These are phyloP conservation scores for Porites evermanni DNA, from an alignment of 92 coral and sea anemone species.

Conservation along the genomic window DNA sequence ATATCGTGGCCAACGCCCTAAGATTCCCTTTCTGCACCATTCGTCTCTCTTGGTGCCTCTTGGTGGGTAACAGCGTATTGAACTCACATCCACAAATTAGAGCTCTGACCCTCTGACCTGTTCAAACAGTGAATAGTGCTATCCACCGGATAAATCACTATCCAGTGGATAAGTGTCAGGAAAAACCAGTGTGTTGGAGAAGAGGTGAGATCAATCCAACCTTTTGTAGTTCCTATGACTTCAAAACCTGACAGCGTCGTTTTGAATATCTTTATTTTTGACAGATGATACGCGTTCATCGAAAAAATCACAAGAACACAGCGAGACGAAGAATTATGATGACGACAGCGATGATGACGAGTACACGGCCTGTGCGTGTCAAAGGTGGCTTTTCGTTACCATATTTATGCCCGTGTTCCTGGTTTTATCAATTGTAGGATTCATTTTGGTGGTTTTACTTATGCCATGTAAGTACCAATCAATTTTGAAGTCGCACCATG, in stretches of 20 bases:
- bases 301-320: slow-evolving; percentile 13
- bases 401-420: slow-evolving; percentile 84
- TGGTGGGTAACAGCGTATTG: too few species aligned
- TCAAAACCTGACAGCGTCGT: neutral
- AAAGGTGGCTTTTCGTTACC: slow-evolving; percentile 80
- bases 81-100: too few species aligned
- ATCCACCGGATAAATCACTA: too few species aligned
- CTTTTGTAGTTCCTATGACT: neutral
- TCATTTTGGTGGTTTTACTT: slow-evolving; percentile 66
- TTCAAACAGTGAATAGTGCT: too few species aligned
- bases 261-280: neutral
- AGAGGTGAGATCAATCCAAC: too few species aligned
- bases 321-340: slow-evolving; percentile 14
- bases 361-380: slow-evolving; percentile 88
- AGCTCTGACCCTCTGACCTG: too few species aligned
- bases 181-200: too few species aligned
- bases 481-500: neutral
- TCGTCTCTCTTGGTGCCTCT: too few species aligned
- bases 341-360: slow-evolving; percentile 55
- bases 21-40: too few species aligned
- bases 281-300: slow-evolving; percentile 19
- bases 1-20: too few species aligned
- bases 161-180: too few species aligned
- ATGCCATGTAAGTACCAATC: slow-evolving; percentile 82
- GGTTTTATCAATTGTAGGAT: slow-evolving; percentile 76